Evolutionary conservation across 1,140 invertebrate species (phyloP), one percentile per base, ranked within the genome.

Genomic region (Hestina assimilis): DNA sequence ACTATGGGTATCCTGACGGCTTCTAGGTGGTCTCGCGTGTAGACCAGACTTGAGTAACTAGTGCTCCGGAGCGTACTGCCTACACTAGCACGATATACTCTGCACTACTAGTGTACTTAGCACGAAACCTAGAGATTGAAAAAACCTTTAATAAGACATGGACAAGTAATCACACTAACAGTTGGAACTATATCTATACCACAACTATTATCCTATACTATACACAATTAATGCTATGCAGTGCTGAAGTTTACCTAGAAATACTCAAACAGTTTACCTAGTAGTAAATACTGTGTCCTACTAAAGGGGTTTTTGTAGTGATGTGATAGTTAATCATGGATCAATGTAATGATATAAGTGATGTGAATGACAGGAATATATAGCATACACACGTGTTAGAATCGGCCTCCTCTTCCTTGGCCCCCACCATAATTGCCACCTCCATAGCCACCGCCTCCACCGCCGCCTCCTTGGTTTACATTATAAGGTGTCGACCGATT

Each of bases 401-500:
- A 87, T 58, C 84, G 58, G 8, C 82, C 77, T 11, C 83, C 80
- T 48, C 79, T 51, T 14, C 78, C 75, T 51, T 76, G 76, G 15
- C 74, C 70, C 4, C 79, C 75, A 6, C 77, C 78, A 43, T 82
- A 75, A 50, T 66, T 71, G 19, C 76, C 71, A 17, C 79, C 75
- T 21, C 77, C 79, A 43, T 81, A 72, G 45, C 75, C 73, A 38
- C 72, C 72, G 12, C 79, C 89, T 7, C 92, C 87, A 57, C 89
- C 89, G 42, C 88, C 85, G 58, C 89, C 80, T 63, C 89, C 80
- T 59, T 87, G 83, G 57, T 91, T 91, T 69, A 91, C 90, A 53
- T 91, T 93, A 84, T 95, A 95, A 15, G 94, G 93, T 21, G 91
- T 79, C 19, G 91, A 85, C 72, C 92, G 79, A 59, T 91, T 92